Evolutionary conservation across 2,888 invertebrate genomes (phyloP), one percentile per base, ranked within the genome.

Genomic region (Smittia aterrima): DNA sequence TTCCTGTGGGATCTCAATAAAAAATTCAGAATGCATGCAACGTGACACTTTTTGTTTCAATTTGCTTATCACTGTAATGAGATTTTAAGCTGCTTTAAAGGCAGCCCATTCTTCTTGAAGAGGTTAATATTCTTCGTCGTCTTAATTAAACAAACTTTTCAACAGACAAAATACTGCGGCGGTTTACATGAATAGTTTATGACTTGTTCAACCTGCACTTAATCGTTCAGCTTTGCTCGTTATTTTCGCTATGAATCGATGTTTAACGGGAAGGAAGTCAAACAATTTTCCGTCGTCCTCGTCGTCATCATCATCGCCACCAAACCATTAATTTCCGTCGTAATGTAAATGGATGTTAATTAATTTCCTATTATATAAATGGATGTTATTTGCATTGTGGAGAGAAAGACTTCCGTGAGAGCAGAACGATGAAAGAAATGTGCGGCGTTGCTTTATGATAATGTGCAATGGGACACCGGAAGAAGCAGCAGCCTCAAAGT

Each of bases 351-450:
- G 72, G 58, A 62, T 72, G 72, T 40, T 72, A 72, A 72, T 72
- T 72, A 72, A 72, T 72, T 72, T 62, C 72, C 38, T 72, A 72
- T n/a, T n/a, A n/a, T n/a, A n/a, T n/a, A n/a, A n/a, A n/a, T n/a
- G n/a, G n/a, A 72, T 72, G 72, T 72, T 54, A 38, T 72, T 71
- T 71, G 71, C 71, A 71, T 58, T 72, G 72, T 62, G 22, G n/a
- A 38, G 47, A 58, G 27, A 53, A 54, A 54, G 47, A 58, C 27
- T 27, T 64, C 64, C 27, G 58, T 24, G 58, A 47, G 22, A 7
- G 58, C 6, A 4, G 18, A 58, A 58, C n/a, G n/a, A n/a, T 58
- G 58, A 16, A 16, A 16, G 47, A 47, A 47, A 47, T 47, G 2
- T 16, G 11, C 16, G 7, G 58, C 22, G 7, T 22, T 58, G 7